Conservation (phyloP, 2,888 invertebrate genomes). For the Nemotelus pantherinus region DNA sequence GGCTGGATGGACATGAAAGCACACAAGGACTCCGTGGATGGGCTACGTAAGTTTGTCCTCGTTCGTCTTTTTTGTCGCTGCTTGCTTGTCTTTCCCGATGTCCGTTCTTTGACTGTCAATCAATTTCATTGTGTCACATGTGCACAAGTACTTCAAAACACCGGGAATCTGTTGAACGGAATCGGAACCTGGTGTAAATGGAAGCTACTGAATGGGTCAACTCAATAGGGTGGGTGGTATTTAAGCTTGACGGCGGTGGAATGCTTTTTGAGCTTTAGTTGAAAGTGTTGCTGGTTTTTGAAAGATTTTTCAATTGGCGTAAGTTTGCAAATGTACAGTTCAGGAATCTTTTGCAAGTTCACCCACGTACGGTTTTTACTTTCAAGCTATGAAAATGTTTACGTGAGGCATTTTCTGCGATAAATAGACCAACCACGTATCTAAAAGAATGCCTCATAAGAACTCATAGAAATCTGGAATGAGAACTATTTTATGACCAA, state of each 20-base stretch:
- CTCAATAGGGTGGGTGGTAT: not conserved
- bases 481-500: no score
- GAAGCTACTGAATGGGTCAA: constrained; percentile 27
- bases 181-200: constrained; percentile 22
- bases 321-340: not conserved
- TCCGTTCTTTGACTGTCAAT: constrained; percentile 33
- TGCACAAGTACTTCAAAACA: not conserved
- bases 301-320: not conserved
- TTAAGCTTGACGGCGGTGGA: not conserved
- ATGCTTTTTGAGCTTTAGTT: not conserved
- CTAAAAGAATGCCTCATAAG: no score
- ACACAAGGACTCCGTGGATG: not conserved
- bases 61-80: not conserved
- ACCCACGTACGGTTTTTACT: no score
- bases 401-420: no score
- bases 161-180: constrained; percentile 15
- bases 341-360: no score
- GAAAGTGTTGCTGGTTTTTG: not conserved
- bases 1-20: not conserved
- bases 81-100: not conserved
- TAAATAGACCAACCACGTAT: no score
- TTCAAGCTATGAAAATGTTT: no score
- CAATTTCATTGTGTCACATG: constrained; percentile 39
- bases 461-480: no score
- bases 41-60: constrained; percentile 27